Percentiles rank a stretch among this genome's conserved stretches.
phyloP scores from a whole-genome alignment of 2,888 invertebrate species.

The Melinopterus prodromus region DNA sequence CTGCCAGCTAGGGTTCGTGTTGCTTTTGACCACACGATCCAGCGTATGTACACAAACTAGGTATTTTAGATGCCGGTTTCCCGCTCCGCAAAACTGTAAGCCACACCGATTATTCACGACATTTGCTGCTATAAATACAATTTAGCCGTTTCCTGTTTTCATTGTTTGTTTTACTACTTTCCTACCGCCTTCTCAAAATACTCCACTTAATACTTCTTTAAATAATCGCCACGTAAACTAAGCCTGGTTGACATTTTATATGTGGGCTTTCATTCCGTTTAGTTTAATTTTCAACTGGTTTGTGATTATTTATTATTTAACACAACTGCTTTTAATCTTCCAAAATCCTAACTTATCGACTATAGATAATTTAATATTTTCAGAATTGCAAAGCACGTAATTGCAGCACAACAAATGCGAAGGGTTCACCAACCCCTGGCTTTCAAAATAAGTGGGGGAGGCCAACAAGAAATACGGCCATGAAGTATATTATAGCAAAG shows the following conservation, averaged over 20 bases:
- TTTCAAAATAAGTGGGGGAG: no score
- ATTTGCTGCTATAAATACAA: conserved; percentile 20
- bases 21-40: conserved; percentile 5
- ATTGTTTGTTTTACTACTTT: conserved; percentile 20
- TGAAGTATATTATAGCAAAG: no score
- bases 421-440: no score
- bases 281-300: no score
- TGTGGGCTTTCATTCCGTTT: background rate
- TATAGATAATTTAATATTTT: no score
- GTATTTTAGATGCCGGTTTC: conserved; percentile 19
- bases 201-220: conserved; percentile 25
- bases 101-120: conserved; percentile 11
- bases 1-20: conserved; percentile 6
- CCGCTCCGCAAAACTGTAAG: background rate
- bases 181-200: conserved; percentile 30
- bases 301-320: no score
- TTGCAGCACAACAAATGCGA: no score
- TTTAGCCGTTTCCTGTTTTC: conserved; percentile 21
- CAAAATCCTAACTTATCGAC: no score
- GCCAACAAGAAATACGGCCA: no score
- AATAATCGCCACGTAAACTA: conserved; percentile 10
- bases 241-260: background rate
- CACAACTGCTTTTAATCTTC: no score
- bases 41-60: conserved; percentile 7
- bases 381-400: no score